Conservation (phyloP, 2,113 vertebrate genomes). For the Notiomystis cincta region DNA sequence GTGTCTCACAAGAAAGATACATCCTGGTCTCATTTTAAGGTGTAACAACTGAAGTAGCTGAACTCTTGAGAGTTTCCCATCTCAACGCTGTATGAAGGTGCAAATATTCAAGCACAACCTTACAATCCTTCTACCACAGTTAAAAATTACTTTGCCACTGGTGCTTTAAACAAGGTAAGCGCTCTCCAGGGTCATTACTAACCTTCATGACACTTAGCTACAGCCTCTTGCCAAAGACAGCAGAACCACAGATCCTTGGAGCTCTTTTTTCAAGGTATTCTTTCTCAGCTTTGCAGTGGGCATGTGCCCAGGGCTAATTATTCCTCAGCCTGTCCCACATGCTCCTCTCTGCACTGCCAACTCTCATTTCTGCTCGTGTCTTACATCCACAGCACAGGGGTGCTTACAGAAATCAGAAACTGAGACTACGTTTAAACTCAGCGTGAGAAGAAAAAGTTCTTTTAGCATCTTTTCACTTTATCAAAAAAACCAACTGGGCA, state of each 20-base stretch:
- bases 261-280: neutral
- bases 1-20: neutral
- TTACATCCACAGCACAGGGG: neutral
- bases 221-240: neutral
- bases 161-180: neutral
- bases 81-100: neutral
- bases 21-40: neutral
- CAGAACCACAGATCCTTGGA: neutral
- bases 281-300: neutral
- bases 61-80: neutral
- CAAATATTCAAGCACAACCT: neutral
- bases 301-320: neutral
- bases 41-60: neutral
- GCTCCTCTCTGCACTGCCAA: neutral
- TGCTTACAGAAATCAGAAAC: neutral
- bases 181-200: neutral
- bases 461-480: neutral
- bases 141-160: neutral
- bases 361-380: neutral
- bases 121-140: neutral
- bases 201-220: neutral
- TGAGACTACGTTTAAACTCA: neutral
- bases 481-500: neutral
- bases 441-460: neutral
- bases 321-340: neutral